A percentile compares a stretch with the other conserved stretches of the same genome.
These are phyloP conservation scores for Bujurquina vittata DNA, from an alignment of 2,113 vertebrate genomes.

Conservation along the genomic window DNA sequence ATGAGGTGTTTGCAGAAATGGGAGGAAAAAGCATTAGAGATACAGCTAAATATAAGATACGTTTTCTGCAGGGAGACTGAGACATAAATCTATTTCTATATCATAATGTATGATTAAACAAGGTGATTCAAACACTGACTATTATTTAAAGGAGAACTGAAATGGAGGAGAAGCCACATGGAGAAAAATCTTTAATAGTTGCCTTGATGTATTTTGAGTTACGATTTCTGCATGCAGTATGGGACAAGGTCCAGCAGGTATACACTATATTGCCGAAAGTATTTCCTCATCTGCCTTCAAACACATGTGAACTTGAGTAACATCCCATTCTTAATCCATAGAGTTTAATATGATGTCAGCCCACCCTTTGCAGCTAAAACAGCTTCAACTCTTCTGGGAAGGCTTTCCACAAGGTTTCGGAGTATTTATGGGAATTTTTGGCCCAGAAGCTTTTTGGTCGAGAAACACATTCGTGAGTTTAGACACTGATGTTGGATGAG, in stretches of 20 bases:
- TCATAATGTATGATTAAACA: not conserved
- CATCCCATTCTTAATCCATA: too few relatives aligned
- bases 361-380: too few relatives aligned
- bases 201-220: not conserved
- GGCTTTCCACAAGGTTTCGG: too few relatives aligned
- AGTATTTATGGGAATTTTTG: too few relatives aligned
- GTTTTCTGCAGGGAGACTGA: not conserved
- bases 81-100: not conserved
- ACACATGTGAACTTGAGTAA: too few relatives aligned
- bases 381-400: too few relatives aligned
- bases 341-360: too few relatives aligned
- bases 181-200: not conserved
- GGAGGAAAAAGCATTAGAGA: constrained; percentile 22
- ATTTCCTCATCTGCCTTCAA: too few relatives aligned
- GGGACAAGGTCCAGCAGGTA: not conserved
- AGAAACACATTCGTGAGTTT: too few relatives aligned
- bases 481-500: too few relatives aligned
- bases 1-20: constrained; percentile 34
- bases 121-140: not conserved
- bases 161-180: not conserved
- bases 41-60: constrained; percentile 9
- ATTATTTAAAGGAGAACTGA: not conserved
- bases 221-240: not conserved
- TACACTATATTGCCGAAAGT: too few relatives aligned
- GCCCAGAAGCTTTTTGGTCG: too few relatives aligned